Evolutionary conservation across 1,140 invertebrate species (phyloP).

Genomic region (Lethrus apterus): DNA sequence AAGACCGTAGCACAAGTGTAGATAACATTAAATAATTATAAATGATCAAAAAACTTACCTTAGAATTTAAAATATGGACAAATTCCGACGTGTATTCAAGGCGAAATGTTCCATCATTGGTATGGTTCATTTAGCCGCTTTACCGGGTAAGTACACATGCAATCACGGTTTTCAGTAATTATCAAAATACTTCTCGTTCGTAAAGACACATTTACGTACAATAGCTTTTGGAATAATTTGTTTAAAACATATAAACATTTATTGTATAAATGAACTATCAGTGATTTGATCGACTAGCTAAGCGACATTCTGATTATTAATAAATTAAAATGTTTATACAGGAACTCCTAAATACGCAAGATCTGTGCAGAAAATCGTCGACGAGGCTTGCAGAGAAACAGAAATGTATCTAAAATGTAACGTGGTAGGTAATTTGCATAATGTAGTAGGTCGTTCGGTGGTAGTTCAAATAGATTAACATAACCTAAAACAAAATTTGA

Average conservation of each 20-base stretch:
- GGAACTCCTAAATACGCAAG: constrained; percentile 49
- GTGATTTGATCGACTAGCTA: no score
- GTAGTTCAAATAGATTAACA: constrained; percentile 2
- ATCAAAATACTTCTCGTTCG: background rate
- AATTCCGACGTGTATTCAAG: constrained; percentile 29
- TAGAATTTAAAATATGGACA: constrained; percentile 28
- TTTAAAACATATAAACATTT: no score
- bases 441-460: background rate
- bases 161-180: constrained; percentile 1
- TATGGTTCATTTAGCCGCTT: constrained; percentile 65
- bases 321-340: constrained; percentile 25
- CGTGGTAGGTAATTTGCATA: constrained; percentile 47
- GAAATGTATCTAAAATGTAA: constrained; percentile 49
- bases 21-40: no score
- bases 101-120: constrained; percentile 54
- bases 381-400: constrained; percentile 52
- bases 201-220: background rate
- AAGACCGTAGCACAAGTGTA: no score
- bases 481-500: background rate
- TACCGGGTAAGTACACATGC: constrained; percentile 52
- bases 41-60: no score
- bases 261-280: no score
- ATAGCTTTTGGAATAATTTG: no score
- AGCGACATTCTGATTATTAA: background rate
- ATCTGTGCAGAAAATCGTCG: constrained; percentile 46